Evolutionary conservation across 1,140 invertebrate species (phyloP).

Genomic region (Drosophila guanche): DNA sequence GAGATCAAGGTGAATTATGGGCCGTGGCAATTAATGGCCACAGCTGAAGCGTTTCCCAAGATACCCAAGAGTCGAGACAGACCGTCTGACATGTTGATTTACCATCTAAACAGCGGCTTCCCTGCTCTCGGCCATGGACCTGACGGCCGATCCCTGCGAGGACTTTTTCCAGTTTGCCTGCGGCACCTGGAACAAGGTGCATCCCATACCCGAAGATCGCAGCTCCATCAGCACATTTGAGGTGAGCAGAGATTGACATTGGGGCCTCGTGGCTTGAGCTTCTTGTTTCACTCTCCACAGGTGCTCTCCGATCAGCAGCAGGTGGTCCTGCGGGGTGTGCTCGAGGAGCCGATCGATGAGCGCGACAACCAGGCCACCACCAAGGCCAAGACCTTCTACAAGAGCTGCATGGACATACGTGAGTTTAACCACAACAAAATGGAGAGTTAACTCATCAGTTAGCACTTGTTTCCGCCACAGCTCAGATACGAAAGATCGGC

Average conservation of each 20-base stretch:
- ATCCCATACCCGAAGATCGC: constrained; percentile 94
- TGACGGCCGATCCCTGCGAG: constrained; percentile 90
- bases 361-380: constrained; percentile 89
- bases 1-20: constrained; percentile 33
- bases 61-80: constrained; percentile 3
- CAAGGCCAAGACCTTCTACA: constrained; percentile 93
- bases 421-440: constrained; percentile 86
- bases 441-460: no score
- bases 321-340: constrained; percentile 90
- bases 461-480: no score
- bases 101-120: constrained; percentile 88
- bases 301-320: constrained; percentile 94
- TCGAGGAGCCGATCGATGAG: constrained; percentile 87
- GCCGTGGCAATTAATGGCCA: constrained; percentile 29
- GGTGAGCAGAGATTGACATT: constrained; percentile 60
- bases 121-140: constrained; percentile 93
- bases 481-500: constrained; percentile 88
- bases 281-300: constrained; percentile 21
- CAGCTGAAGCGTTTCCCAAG: constrained; percentile 39
- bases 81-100: background rate
- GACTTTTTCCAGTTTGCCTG: constrained; percentile 96
- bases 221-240: constrained; percentile 95
- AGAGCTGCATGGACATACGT: constrained; percentile 94
- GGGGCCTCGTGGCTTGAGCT: no score
- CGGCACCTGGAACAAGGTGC: constrained; percentile 94